Base-by-base conservation (phyloP, 2,797 vertebrate species). In the Smutsia gigantea region DNA sequence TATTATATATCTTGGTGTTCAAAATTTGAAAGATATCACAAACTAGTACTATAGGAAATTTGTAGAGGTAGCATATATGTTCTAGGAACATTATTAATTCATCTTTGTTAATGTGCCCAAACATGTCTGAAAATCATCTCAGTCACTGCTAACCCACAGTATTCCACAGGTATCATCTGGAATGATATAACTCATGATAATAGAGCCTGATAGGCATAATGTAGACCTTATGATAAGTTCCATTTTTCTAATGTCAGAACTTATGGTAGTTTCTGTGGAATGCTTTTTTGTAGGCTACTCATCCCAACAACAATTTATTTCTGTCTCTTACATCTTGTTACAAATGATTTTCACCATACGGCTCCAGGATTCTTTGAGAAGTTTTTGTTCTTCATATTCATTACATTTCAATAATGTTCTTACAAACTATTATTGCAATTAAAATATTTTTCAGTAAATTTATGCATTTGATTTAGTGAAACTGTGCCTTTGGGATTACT, bases 341-440 rank as follows among this genome's bases (percentile, higher is more conserved):
- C 61, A 97, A 96, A 88, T 69, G 2, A 11, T 53, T 29, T 77
- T 95, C 61, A 64, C n/a, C n/a, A 81, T 31, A 87, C 1, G 3
- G 7, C 72, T 96, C 92, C 93, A 91, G 87, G 51, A 82, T 84
- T 46, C 29, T 87, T 19, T 53, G 31, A 93, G 84, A 93, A 59
- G 66, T 95, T 97, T 87, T 71, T 79, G 64, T 93, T 96, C 77
- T 85, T 97, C 0, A 0, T 97, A 91, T 97, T 97, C 92, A 87
- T 97, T 95, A 96, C 93, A 83, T 88, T n/a, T 88, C 98, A 97
- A 92, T 90, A 83, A 93, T 59, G 46, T 97, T 85, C 91, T 96
- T 75, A 68, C 61, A 95, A 97, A 93, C 46, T 63, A 82, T 92
- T 97, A 57, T 90, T 97, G 95, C 29, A 88, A 83, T 89, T 55